phyloP scores from a whole-genome alignment of 2,888 invertebrate genomes.

The Hirtodrosophila cameraria region DNA sequence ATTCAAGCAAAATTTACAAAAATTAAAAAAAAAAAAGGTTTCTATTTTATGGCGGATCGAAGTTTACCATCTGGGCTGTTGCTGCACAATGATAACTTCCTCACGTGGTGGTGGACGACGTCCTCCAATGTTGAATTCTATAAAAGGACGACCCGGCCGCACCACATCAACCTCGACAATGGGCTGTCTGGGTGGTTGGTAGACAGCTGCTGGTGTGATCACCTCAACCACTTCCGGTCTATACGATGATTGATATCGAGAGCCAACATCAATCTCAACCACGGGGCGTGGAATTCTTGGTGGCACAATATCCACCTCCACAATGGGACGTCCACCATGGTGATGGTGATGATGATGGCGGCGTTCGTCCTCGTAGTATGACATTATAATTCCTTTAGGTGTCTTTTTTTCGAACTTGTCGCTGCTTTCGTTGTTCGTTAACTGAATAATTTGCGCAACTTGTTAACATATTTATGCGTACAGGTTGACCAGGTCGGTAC shows the following conservation, averaged over 20 bases:
- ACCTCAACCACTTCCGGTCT: slow-evolving; percentile 59
- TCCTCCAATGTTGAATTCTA: slow-evolving; percentile 69
- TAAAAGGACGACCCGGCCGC: slow-evolving; percentile 61
- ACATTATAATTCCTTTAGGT: slow-evolving; percentile 46
- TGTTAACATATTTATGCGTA: slow-evolving; percentile 64
- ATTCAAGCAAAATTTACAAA: slow-evolving; percentile 32
- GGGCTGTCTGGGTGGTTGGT: slow-evolving; percentile 61
- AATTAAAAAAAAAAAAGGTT: too few species aligned
- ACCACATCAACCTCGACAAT: slow-evolving; percentile 71
- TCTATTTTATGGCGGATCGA: slow-evolving; percentile 25
- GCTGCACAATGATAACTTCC: slow-evolving; percentile 62
- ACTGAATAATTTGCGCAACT: slow-evolving; percentile 50
- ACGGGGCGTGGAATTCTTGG: slow-evolving; percentile 68
- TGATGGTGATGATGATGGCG: slow-evolving; percentile 68
- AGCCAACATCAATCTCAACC: slow-evolving; percentile 64
- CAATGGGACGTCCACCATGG: slow-evolving; percentile 66
- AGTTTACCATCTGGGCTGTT: slow-evolving; percentile 59
- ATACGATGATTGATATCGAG: slow-evolving; percentile 54
- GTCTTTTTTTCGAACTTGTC: slow-evolving; percentile 15
- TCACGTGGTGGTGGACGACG: slow-evolving; percentile 62
- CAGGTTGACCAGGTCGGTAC: slow-evolving; percentile 33
- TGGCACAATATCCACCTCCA: slow-evolving; percentile 77
- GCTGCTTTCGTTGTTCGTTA: slow-evolving; percentile 25
- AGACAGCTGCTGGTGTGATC: slow-evolving; percentile 59
- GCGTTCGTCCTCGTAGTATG: slow-evolving; percentile 69